Conservation (phyloP, 2,113 vertebrate species). For the Corythornis vintsioides region DNA sequence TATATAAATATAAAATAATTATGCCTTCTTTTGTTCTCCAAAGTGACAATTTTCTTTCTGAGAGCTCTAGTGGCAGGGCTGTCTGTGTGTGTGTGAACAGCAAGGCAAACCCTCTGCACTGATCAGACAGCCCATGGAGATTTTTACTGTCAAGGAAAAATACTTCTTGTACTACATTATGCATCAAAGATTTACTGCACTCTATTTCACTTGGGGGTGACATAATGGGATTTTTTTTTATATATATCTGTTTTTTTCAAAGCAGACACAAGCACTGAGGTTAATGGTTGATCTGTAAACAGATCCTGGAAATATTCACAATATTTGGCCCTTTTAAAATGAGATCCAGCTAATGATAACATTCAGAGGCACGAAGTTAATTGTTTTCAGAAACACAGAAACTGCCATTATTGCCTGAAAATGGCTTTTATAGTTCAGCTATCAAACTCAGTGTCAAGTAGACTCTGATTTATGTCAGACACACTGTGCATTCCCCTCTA, state of each 20-base stretch:
- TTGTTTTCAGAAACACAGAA: slow-evolving; percentile 2
- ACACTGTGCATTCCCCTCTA: accelerated
- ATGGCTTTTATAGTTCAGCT: background rate
- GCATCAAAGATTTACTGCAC: background rate
- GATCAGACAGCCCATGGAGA: background rate
- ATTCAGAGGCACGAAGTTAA: background rate
- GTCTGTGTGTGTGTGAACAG: background rate
- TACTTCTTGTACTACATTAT: background rate
- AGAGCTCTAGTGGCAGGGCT: background rate
- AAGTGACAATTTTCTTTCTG: background rate
- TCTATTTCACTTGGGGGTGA: background rate
- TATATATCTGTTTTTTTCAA: background rate
- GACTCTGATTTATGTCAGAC: background rate
- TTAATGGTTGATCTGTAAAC: background rate
- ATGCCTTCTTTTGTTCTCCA: no score
- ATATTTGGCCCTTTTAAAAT: background rate
- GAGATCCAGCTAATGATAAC: background rate
- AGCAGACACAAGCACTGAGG: background rate
- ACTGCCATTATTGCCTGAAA: background rate
- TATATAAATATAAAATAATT: no score
- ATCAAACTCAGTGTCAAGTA: background rate
- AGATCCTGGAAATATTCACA: background rate
- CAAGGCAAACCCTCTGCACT: background rate
- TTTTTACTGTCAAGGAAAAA: slow-evolving; percentile 19
- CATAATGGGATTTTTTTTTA: background rate